These are phyloP conservation scores for Achroia grisella DNA, from an alignment of 1,140 invertebrate species.

Conservation along the genomic window DNA sequence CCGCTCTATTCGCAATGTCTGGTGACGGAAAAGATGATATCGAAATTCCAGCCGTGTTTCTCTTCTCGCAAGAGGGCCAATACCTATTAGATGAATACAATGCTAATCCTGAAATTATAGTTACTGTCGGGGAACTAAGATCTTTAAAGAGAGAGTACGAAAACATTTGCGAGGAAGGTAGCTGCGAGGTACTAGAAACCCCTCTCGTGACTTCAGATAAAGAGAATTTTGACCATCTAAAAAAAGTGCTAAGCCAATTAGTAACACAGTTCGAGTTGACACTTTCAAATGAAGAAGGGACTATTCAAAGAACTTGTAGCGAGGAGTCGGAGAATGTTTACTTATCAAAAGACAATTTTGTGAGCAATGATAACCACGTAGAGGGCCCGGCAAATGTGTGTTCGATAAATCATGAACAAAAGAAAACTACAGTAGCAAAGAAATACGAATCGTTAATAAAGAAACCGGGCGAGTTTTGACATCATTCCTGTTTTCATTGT, in stretches of 20 bases:
- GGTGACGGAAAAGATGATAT: slow-evolving; percentile 93
- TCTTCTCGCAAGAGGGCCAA: slow-evolving; percentile 87
- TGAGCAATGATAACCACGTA: slow-evolving; percentile 7
- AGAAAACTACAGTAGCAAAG: not conserved
- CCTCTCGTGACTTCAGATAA: slow-evolving; percentile 20
- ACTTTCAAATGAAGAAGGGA: slow-evolving; percentile 29
- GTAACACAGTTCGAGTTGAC: slow-evolving; percentile 56
- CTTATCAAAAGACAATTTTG: slow-evolving; percentile 15
- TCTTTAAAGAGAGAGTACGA: slow-evolving; percentile 34
- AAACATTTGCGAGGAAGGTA: slow-evolving; percentile 28
- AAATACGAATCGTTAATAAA: not conserved
- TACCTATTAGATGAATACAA: slow-evolving; percentile 75
- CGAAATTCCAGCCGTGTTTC: slow-evolving; percentile 91
- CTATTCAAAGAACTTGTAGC: slow-evolving; percentile 12
- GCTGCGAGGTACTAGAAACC: slow-evolving; percentile 29
- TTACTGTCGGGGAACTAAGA: slow-evolving; percentile 73
- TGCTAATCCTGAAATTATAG: slow-evolving; percentile 63
- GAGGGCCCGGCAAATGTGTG: slow-evolving; percentile 4
- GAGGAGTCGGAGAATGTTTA: slow-evolving; percentile 12
- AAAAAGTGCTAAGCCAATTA: slow-evolving; percentile 49
- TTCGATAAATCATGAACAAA: slow-evolving; percentile 4
- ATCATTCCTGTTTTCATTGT: not conserved
- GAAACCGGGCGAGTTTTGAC: slow-evolving; percentile 13
- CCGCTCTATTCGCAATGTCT: slow-evolving; percentile 96
- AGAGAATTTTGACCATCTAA: slow-evolving; percentile 53